Evolutionary conservation across 2,888 invertebrate genomes (phyloP), one percentile per base, ranked within the genome.

Genomic region (Neoitamus cyanurus): DNA sequence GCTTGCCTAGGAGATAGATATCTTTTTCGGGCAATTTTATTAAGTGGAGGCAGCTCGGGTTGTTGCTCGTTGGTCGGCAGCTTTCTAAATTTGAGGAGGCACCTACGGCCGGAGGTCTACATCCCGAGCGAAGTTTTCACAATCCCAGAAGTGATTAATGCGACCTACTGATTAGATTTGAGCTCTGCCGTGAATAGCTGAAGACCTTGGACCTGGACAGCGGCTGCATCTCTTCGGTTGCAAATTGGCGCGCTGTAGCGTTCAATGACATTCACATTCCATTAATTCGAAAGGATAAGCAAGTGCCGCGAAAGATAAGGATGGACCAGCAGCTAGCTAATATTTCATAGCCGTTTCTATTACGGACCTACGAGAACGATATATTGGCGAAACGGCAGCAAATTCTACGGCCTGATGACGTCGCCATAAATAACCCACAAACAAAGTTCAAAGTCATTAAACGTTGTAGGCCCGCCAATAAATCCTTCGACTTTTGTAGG

Each of bases 1-100:
- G 42, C 42, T 37, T 42, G 7, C 20, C 58, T n/a, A 46, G 13
- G 25, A 75, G 75, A 75, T 75, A 11, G 42, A 75, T 75, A 75
- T 75, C 75, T 42, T 75, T 42, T 36, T 25, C 11, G 37, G 28
- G 30, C 75, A 75, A 75, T 75, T 75, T 75, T 75, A 75, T 42
- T 75, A 42, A 75, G 75, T 75, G 75, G 42, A 37, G 42, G 11
- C 20, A 11, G 11, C 75, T 25, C 2, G 25, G 42, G 20, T 75
- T 75, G 75, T 46, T 75, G 30, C 75, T 15, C 28, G 37, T 42
- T 75, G 28, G 37, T 13, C 13, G 36, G 20, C 42, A 42, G 20
- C 13, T 25, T 75, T 37, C 9, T 28, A 75, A 75, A 75, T 11
- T 42, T 75, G 37, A 75, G 28, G 42, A 42, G 20, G n/a, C n/a